phyloP scores from a whole-genome alignment of 1,140 invertebrate species.

The Homarus americanus region DNA sequence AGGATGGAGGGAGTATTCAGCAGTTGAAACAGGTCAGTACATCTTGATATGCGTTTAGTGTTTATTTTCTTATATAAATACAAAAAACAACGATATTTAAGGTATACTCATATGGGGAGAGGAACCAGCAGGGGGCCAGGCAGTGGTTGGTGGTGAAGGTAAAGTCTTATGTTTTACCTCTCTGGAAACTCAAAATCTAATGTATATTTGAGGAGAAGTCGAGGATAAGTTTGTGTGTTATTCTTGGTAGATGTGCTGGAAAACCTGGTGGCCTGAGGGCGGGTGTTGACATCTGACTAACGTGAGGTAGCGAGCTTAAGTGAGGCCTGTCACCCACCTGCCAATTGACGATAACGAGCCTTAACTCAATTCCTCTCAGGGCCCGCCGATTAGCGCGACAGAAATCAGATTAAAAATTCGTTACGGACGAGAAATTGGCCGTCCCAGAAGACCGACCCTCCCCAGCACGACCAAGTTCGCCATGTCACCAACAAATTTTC shows the following conservation, averaged over 20 bases:
- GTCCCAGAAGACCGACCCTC: constrained; percentile 52
- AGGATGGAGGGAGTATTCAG: too few relatives aligned
- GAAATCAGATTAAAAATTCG: constrained; percentile 72
- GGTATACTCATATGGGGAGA: too few relatives aligned
- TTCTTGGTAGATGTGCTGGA: background rate
- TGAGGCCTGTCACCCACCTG: constrained; percentile 67
- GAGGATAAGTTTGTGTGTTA: background rate
- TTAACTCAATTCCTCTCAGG: constrained; percentile 72
- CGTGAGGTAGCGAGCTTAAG: background rate
- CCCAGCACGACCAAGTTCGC: constrained; percentile 38
- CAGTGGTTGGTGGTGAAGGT: too few relatives aligned
- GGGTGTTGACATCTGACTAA: background rate
- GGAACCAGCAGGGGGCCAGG: too few relatives aligned
- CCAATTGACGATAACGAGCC: constrained; percentile 71
- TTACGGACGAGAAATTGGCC: constrained; percentile 69
- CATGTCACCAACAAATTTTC: constrained; percentile 52
- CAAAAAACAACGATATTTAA: too few relatives aligned
- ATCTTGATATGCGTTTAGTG: too few relatives aligned
- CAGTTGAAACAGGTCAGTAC: too few relatives aligned
- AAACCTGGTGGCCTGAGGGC: background rate
- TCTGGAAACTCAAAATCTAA: too few relatives aligned
- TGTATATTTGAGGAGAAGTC: too few relatives aligned
- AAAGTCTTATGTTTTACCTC: too few relatives aligned
- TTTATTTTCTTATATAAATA: too few relatives aligned
- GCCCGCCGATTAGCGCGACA: constrained; percentile 66